Base-by-base conservation (phyloP, 2,888 invertebrate genomes). In the Diabrotica balteata region DNA sequence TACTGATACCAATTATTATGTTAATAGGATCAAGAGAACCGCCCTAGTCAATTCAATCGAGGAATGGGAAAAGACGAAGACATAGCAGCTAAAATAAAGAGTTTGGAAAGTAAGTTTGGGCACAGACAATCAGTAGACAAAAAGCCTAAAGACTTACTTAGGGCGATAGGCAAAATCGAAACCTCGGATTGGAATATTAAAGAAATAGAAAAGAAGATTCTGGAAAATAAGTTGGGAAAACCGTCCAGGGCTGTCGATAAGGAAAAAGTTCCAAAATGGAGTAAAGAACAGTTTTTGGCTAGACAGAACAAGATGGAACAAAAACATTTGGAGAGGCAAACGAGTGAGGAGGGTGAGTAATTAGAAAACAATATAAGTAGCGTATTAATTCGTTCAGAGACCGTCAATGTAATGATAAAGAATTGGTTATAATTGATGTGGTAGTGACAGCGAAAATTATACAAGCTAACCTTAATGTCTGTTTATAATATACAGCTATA, bases 141-240 rank as follows among this genome's bases (percentile, higher is more conserved):
- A 75, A 95, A 95, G 81, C 95, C 94, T 1, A 93, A 92, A 83
- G 95, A 95, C 84, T 86, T 96, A 70, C 86, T 93, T 83, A 88
- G 95, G 71, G 93, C 95, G 54, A 94, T 96, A 69, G 95, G 95
- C 62, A 75, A 75, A 66, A 93, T 96, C 73, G 95, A 95, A 80
- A 90, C 91, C 69, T 92, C 90, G 67, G 96, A 96, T 83, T 96
- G 96, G 95, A 95, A 96, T 84, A 91, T 96, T 47, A 92, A 93
- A 75, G 92, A 94, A 83, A 94, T 96, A 45, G 95, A 96, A 80
- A 91, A 93, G 81, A 95, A 96, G 84, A 95, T 96, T 46, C 87
- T 90, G 77, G 92, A 93, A 80, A 93, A 90, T 79, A 89, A 90
- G 78, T 8, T 72, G 63, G 73, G 77, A 6, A 86, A 90, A 77